These are phyloP conservation scores for Lamprologus tigripictilis DNA, from an alignment of 2,113 vertebrate genomes.

Conservation along the genomic window DNA sequence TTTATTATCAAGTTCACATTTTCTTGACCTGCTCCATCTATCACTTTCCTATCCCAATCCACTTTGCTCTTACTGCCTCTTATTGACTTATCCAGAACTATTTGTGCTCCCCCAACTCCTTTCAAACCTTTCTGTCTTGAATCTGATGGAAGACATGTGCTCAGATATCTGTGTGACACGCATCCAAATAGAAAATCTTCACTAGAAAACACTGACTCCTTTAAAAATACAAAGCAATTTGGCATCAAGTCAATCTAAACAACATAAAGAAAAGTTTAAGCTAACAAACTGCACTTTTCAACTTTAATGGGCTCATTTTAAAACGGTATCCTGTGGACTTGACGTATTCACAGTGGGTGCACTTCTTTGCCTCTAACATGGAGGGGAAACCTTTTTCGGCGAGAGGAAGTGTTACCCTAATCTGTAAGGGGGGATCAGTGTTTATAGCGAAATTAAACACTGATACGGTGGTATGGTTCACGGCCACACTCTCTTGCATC, in stretches of 20 bases:
- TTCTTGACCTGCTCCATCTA: background rate
- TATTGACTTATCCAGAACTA: background rate
- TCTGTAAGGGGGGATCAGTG: background rate
- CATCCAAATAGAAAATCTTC: background rate
- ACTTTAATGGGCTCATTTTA: background rate
- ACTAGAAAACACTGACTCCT: background rate
- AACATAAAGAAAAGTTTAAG: background rate
- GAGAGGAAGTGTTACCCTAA: background rate
- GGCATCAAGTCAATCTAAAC: constrained; percentile 7
- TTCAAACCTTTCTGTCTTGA: background rate
- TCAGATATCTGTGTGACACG: background rate
- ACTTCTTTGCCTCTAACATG: background rate
- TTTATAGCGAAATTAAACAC: background rate
- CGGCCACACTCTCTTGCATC: background rate
- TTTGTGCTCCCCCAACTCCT: background rate
- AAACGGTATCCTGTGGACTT: background rate
- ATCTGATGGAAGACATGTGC: background rate
- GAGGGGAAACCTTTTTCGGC: background rate
- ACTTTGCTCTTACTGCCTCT: background rate
- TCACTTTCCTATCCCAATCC: background rate
- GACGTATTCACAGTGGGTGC: background rate
- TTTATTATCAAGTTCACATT: background rate
- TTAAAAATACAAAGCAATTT: background rate
- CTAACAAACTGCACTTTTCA: background rate
- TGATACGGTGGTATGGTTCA: accelerated